phyloP scores from a whole-genome alignment of 2,888 invertebrate genomes.

The Laothoe populi region DNA sequence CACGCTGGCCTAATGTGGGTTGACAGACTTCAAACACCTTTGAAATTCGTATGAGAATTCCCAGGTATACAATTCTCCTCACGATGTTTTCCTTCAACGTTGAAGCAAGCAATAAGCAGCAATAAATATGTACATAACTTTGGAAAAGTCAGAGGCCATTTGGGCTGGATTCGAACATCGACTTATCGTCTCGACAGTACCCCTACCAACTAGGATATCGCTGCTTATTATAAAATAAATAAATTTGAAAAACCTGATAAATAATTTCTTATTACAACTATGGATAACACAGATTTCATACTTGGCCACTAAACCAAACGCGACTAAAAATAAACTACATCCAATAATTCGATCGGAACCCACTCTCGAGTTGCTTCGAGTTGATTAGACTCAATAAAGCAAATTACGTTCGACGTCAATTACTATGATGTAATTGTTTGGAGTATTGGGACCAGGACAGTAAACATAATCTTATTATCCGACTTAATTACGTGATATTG shows the following conservation, averaged over 20 bases:
- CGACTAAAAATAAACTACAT: neutral
- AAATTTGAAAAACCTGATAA: neutral
- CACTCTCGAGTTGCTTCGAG: slow-evolving; percentile 24
- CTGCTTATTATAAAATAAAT: too few species aligned
- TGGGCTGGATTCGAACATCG: too few species aligned
- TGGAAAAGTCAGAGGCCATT: too few species aligned
- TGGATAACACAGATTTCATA: neutral
- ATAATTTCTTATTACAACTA: neutral
- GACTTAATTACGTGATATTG: slow-evolving; percentile 12
- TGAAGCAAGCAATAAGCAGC: too few species aligned
- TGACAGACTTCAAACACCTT: too few species aligned
- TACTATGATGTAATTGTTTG: slow-evolving; percentile 35
- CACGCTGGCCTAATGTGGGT: too few species aligned
- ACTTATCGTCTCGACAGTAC: too few species aligned
- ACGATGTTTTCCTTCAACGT: too few species aligned
- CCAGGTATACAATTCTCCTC: too few species aligned
- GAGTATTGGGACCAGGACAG: slow-evolving; percentile 34
- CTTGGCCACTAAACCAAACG: neutral
- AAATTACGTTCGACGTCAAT: slow-evolving; percentile 42
- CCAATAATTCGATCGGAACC: slow-evolving; percentile 9
- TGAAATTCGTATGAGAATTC: too few species aligned
- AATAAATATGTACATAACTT: too few species aligned
- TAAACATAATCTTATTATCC: slow-evolving; percentile 23
- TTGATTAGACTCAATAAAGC: slow-evolving; percentile 37
- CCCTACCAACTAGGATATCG: too few species aligned